A percentile compares a stretch with the other conserved stretches of the same genome.
phyloP scores from a whole-genome alignment of 1,140 invertebrate genomes.

The Drosophila oshimai region DNA sequence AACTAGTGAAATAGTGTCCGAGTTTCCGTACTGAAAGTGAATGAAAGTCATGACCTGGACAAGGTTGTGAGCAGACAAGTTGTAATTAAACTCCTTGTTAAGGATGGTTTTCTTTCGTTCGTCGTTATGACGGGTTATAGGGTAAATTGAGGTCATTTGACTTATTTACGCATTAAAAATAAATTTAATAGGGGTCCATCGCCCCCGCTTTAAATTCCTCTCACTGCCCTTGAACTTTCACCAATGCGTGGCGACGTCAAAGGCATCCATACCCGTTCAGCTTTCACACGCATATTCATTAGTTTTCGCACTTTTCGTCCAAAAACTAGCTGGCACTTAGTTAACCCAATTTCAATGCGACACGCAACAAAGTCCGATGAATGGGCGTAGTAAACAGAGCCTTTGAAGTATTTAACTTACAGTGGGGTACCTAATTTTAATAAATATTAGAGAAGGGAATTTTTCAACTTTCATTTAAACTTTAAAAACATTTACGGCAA shows the following conservation, averaged over 20 bases:
- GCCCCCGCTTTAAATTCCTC: conserved; percentile 5
- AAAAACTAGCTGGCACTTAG: conserved; percentile 63
- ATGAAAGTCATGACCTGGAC: conserved; percentile 16
- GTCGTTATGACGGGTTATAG: not conserved
- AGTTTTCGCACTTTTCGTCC: conserved; percentile 52
- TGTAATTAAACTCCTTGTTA: conserved; percentile 34
- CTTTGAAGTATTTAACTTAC: not conserved
- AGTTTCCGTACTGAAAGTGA: not conserved
- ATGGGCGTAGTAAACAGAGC: conserved; percentile 56
- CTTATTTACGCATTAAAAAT: not conserved
- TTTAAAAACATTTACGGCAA: no score
- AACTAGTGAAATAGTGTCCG: no score
- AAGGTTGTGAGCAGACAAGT: conserved; percentile 36
- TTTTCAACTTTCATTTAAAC: no score
- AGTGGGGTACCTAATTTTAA: not conserved
- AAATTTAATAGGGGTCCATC: not conserved
- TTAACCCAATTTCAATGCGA: conserved; percentile 67
- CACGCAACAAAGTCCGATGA: conserved; percentile 65
- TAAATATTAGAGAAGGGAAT: no score
- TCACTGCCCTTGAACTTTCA: conserved; percentile 66
- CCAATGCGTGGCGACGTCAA: conserved; percentile 18
- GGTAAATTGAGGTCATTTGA: not conserved
- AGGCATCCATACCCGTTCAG: conserved; percentile 8
- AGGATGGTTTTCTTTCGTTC: not conserved
- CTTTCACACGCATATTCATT: conserved; percentile 65